Percentiles rank a stretch among this genome's conserved stretches.
These are phyloP conservation scores for Sciurus vulgaris DNA, from an alignment of 2,797 vertebrate species.

Conservation along the genomic window DNA sequence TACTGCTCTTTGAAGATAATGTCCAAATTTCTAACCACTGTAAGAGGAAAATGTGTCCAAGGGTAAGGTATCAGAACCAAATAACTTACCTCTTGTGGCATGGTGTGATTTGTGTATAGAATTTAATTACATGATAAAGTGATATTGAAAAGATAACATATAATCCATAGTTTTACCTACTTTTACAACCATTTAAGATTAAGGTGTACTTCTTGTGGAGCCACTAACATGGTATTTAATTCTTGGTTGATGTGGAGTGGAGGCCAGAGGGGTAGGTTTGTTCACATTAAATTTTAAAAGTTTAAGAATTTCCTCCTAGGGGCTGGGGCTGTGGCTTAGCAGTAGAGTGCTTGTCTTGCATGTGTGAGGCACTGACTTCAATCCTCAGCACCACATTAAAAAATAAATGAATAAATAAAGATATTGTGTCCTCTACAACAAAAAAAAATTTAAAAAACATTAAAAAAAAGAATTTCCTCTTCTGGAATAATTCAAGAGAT, in stretches of 20 bases:
- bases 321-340: too few relatives aligned
- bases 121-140: constrained; percentile 1
- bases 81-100: not conserved
- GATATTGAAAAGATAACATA: not conserved
- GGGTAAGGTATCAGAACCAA: not conserved
- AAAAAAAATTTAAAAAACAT: too few relatives aligned
- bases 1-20: not conserved
- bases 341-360: too few relatives aligned
- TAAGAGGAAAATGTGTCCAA: not conserved
- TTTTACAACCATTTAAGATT: not conserved
- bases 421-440: too few relatives aligned
- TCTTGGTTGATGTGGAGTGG: not conserved
- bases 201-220: not conserved
- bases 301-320: not conserved
- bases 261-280: not conserved
- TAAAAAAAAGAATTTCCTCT: not conserved
- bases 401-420: too few relatives aligned
- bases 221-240: not conserved
- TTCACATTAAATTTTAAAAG: not conserved
- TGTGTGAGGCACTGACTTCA: too few relatives aligned
- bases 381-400: too few relatives aligned
- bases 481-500: not conserved
- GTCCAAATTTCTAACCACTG: not conserved
- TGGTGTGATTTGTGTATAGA: not conserved
- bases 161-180: not conserved